Evolutionary conservation across 2,113 vertebrate genomes (phyloP).

Genomic region (Triplophysa rosa): DNA sequence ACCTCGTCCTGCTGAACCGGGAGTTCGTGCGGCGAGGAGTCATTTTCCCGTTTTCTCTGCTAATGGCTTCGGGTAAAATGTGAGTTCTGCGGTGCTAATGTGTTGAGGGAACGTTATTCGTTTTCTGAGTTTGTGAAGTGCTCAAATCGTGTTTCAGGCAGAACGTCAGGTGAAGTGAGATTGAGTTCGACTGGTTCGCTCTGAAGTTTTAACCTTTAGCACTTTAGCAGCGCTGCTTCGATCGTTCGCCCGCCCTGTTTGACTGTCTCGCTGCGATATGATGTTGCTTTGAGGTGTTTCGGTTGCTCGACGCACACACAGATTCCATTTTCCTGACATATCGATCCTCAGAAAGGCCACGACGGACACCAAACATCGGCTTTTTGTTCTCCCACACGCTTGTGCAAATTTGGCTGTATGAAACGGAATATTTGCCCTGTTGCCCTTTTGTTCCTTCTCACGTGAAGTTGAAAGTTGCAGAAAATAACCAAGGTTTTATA

Average conservation of each 20-base stretch:
- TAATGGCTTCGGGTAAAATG: constrained; percentile 23
- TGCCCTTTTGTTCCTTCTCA: not conserved
- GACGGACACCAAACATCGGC: constrained; percentile 51
- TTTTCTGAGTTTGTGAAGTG: constrained; percentile 26
- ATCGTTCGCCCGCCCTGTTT: constrained; percentile 10
- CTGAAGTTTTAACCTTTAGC: constrained; percentile 45
- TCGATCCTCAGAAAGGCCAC: constrained; percentile 66
- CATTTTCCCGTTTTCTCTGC: constrained; percentile 22
- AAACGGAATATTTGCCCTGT: not conserved
- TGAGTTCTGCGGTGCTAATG: not conserved
- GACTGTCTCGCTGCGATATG: constrained; percentile 56
- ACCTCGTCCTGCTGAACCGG: constrained; percentile 42
- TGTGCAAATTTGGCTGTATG: constrained; percentile 9
- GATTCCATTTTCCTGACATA: constrained; percentile 74
- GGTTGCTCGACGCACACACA: constrained; percentile 65
- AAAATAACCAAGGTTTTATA: too few species aligned
- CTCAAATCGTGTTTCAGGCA: constrained; percentile 15
- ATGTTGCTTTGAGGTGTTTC: constrained; percentile 66
- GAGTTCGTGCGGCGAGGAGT: constrained; percentile 19
- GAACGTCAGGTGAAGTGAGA: constrained; percentile 6
- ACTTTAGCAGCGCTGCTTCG: constrained; percentile 3
- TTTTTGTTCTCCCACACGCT: constrained; percentile 57
- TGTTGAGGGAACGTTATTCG: not conserved
- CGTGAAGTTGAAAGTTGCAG: not conserved
- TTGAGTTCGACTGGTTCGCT: constrained; percentile 30